These are phyloP conservation scores for Pollicipes pollicipes DNA, from an alignment of 1,140 invertebrate species.

Conservation along the genomic window DNA sequence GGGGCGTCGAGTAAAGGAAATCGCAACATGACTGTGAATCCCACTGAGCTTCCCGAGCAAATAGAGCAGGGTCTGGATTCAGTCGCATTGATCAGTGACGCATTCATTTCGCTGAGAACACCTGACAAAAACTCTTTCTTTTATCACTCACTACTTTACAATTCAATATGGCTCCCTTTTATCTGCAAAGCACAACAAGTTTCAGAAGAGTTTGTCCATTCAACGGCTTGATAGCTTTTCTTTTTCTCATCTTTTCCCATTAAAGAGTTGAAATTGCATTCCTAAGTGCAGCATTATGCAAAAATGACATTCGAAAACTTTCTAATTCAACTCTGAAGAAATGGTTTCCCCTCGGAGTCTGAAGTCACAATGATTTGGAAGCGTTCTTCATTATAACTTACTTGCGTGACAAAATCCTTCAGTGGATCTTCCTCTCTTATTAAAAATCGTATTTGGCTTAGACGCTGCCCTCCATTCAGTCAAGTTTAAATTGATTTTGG, in stretches of 20 bases:
- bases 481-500: constrained; percentile 2
- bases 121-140: not conserved
- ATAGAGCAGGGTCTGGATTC: not conserved
- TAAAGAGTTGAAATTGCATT: not conserved
- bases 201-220: not conserved
- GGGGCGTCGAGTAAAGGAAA: no score
- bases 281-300: constrained; percentile 1
- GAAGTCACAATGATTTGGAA: not conserved
- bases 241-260: constrained; percentile 1
- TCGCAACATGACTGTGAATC: no score
- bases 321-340: not conserved
- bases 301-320: constrained; percentile 1
- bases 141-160: not conserved
- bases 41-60: not conserved
- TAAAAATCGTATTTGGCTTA: not conserved
- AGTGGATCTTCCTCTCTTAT: not conserved
- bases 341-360: not conserved
- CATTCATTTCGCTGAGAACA: not conserved
- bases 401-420: not conserved
- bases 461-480: not conserved
- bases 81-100: not conserved
- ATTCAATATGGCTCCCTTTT: not conserved
- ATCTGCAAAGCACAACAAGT: constrained; percentile 1
- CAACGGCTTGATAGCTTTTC: not conserved
- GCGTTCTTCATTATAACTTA: not conserved